A percentile compares a stretch with the other conserved stretches of the same genome.
These are phyloP conservation scores for Lasiurus cinereus DNA, from an alignment of 2,113 vertebrate genomes.

Conservation along the genomic window DNA sequence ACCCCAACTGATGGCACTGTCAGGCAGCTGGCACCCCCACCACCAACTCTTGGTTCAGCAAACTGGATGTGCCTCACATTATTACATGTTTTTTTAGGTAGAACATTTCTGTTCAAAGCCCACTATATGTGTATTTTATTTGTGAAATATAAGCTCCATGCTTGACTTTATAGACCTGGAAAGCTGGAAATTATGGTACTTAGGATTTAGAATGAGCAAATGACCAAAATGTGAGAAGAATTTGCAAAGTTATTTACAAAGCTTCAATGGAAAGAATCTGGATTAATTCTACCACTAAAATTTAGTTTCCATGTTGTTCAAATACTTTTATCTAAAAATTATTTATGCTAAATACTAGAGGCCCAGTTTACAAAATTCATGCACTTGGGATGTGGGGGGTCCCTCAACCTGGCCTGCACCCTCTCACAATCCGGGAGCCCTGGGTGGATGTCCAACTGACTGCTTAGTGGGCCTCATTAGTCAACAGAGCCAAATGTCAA, in stretches of 20 bases:
- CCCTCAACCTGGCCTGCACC: too few species aligned
- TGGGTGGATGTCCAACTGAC: too few species aligned
- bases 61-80: neutral
- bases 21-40: too few species aligned
- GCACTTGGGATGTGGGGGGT: too few species aligned
- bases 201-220: fast-evolving
- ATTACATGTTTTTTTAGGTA: neutral
- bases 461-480: too few species aligned
- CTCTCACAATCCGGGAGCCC: too few species aligned
- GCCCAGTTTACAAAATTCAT: too few species aligned
- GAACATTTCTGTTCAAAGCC: neutral
- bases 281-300: neutral
- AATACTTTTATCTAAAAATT: neutral
- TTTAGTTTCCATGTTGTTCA: neutral
- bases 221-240: neutral
- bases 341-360: neutral
- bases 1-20: fast-evolving
- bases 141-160: neutral
- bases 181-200: neutral
- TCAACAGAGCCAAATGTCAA: too few species aligned
- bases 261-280: fast-evolving
- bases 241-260: neutral
- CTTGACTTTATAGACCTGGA: neutral
- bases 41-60: neutral
- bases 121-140: too few species aligned